Base-by-base conservation (phyloP, 2,797 vertebrate species). In the Gallinago nigripennis region DNA sequence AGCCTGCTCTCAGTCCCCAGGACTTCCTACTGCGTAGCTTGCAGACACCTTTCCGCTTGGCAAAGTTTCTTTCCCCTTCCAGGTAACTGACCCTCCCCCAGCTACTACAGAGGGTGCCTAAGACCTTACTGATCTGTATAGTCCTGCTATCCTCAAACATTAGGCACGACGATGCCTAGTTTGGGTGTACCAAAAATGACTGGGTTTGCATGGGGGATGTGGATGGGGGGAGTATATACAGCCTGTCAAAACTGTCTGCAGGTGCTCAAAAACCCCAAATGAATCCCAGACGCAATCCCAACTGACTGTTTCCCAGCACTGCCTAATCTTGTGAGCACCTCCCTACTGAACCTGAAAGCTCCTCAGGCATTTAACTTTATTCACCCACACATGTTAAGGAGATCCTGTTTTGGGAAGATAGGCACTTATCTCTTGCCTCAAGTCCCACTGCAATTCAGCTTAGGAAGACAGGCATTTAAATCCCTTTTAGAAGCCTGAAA, bases 361-460 rank as follows among this genome's bases (percentile, higher is more conserved):
- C 94, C 93, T 90, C 63, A 0, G 90, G 95, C 88, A 46, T 95
- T 96, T 96, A 90, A 93, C 90, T 91, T 91, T 80, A 93, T 92
- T 95, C 95, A 95, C 92, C 92, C 86, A 96, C 93, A 95, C 86
- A 96, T 23, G 88, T 88, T 90, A 93, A 95, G 69, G 28, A 96
- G 95, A 90, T 95, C 70, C 92, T 96, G 96, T 81, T 95, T 93
- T 76, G 83, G 77, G 86, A 94, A 97, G 95, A 95, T 84, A 97
- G 90, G 92, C 81, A 86, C 73, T 96, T 97, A 95, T 90, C 93
- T 94, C 93, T 95, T 95, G 95, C 92, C 92, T 96, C 81, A 93
- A 95, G 94, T 95, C 84, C 86, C 86, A 86, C 0, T 94, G 80
- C 88, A 90, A 94, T 93, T 77, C 93, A 95, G 54, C 43, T 95